These are phyloP conservation scores for Agapornis canus DNA, from an alignment of 2,797 vertebrate genomes.

Conservation along the genomic window DNA sequence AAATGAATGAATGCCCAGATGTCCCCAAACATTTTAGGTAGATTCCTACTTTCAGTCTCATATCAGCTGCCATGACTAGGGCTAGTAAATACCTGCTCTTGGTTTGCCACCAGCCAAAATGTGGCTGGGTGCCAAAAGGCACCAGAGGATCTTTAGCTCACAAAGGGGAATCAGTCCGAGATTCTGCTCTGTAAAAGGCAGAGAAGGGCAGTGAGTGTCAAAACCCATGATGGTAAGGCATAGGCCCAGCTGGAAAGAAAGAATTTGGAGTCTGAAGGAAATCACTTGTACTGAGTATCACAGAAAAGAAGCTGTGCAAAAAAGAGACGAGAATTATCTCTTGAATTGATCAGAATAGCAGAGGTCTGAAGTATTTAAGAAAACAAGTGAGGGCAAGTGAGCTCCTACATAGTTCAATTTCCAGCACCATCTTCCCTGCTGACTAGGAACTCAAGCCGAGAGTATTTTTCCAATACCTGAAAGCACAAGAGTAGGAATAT, in stretches of 20 bases:
- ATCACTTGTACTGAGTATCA: not conserved
- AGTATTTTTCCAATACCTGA: not conserved
- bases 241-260: not conserved
- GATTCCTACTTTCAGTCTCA: not conserved
- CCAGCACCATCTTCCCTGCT: rapidly evolving
- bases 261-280: not conserved
- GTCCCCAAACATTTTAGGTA: not conserved
- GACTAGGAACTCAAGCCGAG: not conserved
- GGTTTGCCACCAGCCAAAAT: not conserved
- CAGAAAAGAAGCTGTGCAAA: not conserved
- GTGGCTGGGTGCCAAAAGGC: not conserved
- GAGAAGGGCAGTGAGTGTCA: not conserved
- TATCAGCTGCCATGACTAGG: not conserved
- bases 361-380: not conserved
- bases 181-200: not conserved
- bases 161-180: not conserved
- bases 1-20: not conserved
- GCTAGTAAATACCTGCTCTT: not conserved
- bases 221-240: not conserved
- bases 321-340: not conserved
- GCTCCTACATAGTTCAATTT: not conserved
- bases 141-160: not conserved
- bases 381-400: not conserved
- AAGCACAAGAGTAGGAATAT: not conserved
- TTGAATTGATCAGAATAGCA: not conserved